Conservation (phyloP, 2,888 invertebrate species). For the Agrochola macilenta region DNA sequence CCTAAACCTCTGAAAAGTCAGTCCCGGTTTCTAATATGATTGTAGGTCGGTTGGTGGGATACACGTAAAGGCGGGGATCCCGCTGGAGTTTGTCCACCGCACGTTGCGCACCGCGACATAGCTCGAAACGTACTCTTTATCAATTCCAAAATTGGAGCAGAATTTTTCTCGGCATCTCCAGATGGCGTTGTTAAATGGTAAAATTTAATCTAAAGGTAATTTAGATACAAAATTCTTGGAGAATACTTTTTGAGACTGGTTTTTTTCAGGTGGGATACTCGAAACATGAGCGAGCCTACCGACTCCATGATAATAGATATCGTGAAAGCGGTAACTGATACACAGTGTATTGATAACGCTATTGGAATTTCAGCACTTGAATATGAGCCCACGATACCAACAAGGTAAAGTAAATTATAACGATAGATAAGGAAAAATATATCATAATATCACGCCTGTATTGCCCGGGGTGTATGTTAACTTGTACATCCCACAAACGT, state of each 20-base stretch:
- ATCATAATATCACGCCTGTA: neutral
- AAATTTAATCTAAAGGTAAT: constrained; percentile 7
- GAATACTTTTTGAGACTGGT: neutral
- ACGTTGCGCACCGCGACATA: constrained; percentile 96
- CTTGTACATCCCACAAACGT: neutral
- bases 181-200: constrained; percentile 97
- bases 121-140: constrained; percentile 97
- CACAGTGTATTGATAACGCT: constrained; percentile 90
- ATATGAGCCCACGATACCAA: constrained; percentile 94
- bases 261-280: constrained; percentile 92
- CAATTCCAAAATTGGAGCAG: constrained; percentile 98
- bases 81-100: constrained; percentile 94
- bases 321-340: constrained; percentile 90
- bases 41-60: constrained; percentile 95
- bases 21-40: neutral
- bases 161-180: constrained; percentile 98
- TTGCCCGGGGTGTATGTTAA: neutral
- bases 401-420: constrained; percentile 84
- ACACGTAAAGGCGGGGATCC: constrained; percentile 95
- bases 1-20: neutral
- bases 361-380: constrained; percentile 93
- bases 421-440: neutral
- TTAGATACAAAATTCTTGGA: neutral
- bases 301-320: constrained; percentile 93
- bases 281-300: constrained; percentile 92